A percentile compares a stretch with the other conserved stretches of the same genome.
Evolutionary conservation across 2,113 vertebrate species (phyloP).

Genomic region (Petrocephalus microphthalmus): DNA sequence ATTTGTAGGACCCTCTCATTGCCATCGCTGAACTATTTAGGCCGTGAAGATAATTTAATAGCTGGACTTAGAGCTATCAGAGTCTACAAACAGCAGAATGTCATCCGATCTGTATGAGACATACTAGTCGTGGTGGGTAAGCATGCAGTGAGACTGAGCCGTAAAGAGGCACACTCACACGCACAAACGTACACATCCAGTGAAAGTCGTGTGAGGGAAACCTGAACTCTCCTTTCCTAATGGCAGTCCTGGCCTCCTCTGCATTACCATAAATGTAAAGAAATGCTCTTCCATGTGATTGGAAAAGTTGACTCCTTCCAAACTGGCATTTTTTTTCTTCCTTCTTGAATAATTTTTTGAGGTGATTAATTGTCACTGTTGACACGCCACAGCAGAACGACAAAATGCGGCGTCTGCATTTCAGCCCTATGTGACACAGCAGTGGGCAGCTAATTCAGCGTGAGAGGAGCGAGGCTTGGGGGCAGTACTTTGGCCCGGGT

Average conservation of each 20-base stretch:
- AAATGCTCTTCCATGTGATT: slow-evolving; percentile 6
- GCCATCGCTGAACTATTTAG: slow-evolving; percentile 31
- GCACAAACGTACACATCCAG: slow-evolving; percentile 25
- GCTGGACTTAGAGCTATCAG: slow-evolving; percentile 34
- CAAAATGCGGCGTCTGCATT: too few relatives aligned
- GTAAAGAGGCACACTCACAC: background rate
- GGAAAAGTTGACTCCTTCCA: slow-evolving; percentile 26
- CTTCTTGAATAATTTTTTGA: slow-evolving; percentile 8
- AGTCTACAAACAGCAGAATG: slow-evolving; percentile 24
- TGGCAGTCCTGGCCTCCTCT: slow-evolving; percentile 1
- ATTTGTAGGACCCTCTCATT: slow-evolving; percentile 18
- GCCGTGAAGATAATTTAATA: slow-evolving; percentile 30
- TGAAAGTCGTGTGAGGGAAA: background rate
- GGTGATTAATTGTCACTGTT: too few relatives aligned
- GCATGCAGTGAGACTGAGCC: background rate
- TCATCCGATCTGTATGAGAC: slow-evolving; percentile 26
- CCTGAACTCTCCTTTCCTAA: background rate
- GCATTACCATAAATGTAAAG: slow-evolving; percentile 24
- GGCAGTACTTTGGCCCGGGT: too few relatives aligned
- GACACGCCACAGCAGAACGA: too few relatives aligned
- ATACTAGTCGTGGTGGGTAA: slow-evolving; percentile 12
- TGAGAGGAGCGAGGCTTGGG: too few relatives aligned
- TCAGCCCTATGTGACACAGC: too few relatives aligned
- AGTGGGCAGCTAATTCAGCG: too few relatives aligned
- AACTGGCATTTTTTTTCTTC: background rate